Percentiles rank a stretch among this genome's conserved stretches.
These are phyloP conservation scores for Gerris lacustris DNA, from an alignment of 2,888 invertebrate species.

Conservation along the genomic window DNA sequence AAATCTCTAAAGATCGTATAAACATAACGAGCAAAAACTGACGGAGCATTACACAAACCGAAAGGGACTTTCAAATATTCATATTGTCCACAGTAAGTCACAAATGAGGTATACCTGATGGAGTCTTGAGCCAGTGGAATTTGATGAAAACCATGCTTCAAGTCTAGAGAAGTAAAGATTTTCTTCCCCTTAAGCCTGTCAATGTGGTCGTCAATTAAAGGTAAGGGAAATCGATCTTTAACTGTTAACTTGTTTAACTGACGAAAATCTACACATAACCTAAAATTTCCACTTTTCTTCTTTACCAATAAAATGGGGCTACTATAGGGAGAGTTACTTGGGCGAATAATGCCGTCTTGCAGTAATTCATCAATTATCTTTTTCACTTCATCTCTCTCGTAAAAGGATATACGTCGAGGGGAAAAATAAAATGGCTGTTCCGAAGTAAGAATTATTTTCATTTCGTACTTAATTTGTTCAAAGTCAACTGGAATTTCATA, in stretches of 20 bases:
- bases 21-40: slow-evolving; percentile 6
- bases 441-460: slow-evolving; percentile 4
- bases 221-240: slow-evolving; percentile 10
- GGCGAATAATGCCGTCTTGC: slow-evolving; percentile 4
- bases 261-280: slow-evolving; percentile 9
- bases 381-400: slow-evolving; percentile 4
- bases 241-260: slow-evolving; percentile 7
- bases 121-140: not conserved
- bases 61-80: no score
- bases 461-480: slow-evolving; percentile 13
- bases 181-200: slow-evolving; percentile 2
- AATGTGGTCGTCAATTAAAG: slow-evolving; percentile 16
- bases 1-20: not conserved
- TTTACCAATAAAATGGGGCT: slow-evolving; percentile 12
- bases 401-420: slow-evolving; percentile 11
- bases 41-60: slow-evolving; percentile 10
- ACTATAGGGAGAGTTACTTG: slow-evolving; percentile 13
- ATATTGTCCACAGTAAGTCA: no score
- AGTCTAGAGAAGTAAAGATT: slow-evolving; percentile 6
- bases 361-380: slow-evolving; percentile 12
- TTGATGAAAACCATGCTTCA: slow-evolving; percentile 12
- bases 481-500: no score
- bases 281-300: slow-evolving; percentile 10
- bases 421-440: slow-evolving; percentile 11
- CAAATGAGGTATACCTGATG: not conserved